A percentile compares a stretch with the other conserved stretches of the same genome.
Conservation (phyloP, 2,113 vertebrate genomes). For the Callopanchax toddi region DNA sequence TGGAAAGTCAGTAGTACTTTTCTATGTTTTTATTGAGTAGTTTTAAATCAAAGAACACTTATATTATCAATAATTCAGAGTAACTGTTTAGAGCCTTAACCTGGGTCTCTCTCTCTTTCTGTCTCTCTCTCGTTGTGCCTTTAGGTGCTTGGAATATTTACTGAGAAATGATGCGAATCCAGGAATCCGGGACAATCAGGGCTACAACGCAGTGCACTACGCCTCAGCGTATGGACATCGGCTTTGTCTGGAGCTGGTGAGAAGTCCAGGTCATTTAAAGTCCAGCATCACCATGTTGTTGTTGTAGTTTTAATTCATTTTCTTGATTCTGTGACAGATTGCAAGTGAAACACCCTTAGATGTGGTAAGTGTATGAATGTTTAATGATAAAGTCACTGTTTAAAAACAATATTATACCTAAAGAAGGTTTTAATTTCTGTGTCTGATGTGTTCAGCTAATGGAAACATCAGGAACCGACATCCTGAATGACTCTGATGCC, state of each 20-base stretch:
- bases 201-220: constrained; percentile 98
- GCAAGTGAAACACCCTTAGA: constrained; percentile 96
- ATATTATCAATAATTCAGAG: constrained; percentile 5
- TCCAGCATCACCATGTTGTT: background rate
- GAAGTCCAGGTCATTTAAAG: background rate
- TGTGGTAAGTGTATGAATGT: constrained; percentile 87
- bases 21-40: background rate
- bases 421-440: too few species aligned
- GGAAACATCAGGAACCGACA: constrained; percentile 95
- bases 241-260: constrained; percentile 84
- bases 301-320: background rate
- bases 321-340: constrained; percentile 84
- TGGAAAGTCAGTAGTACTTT: constrained; percentile 85
- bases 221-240: constrained; percentile 85
- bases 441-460: constrained; percentile 83
- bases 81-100: background rate
- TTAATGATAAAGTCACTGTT: background rate
- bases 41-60: constrained; percentile 7
- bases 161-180: constrained; percentile 97
- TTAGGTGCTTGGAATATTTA: constrained; percentile 98
- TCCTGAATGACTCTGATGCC: constrained; percentile 91
- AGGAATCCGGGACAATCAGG: constrained; percentile 96
- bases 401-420: too few species aligned
- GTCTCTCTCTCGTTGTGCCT: constrained; percentile 40
- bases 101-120: constrained; percentile 3